Evolutionary conservation across 2,797 vertebrate genomes (phyloP).

Genomic region (Sebastes reedi): DNA sequence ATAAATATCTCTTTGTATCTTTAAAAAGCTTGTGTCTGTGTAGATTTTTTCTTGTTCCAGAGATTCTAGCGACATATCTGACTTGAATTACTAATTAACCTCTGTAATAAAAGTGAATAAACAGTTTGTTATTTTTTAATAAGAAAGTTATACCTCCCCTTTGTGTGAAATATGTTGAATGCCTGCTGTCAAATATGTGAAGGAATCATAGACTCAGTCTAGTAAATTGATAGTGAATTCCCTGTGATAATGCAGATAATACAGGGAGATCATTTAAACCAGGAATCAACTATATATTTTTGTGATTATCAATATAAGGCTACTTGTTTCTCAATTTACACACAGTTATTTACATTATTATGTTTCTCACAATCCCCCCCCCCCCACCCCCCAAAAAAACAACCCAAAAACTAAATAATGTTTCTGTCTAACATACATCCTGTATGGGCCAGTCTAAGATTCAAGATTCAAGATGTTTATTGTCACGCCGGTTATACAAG

Average conservation of each 20-base stretch:
- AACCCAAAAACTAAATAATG: not conserved
- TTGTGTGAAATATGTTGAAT: not conserved
- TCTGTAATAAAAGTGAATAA: not conserved
- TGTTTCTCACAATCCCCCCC: not conserved
- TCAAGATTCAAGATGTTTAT: too few species aligned
- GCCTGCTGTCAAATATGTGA: not conserved
- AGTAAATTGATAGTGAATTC: too few species aligned
- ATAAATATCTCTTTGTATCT: not conserved
- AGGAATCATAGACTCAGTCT: not conserved
- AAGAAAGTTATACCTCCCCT: not conserved
- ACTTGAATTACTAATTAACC: not conserved
- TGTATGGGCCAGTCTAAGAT: too few species aligned
- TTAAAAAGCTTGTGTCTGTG: not conserved
- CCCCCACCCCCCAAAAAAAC: not conserved
- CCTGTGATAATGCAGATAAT: too few species aligned
- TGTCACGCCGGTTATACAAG: too few species aligned
- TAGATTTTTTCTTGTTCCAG: not conserved
- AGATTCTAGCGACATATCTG: not conserved
- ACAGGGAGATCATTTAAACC: too few species aligned
- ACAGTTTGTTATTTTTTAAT: too few species aligned
- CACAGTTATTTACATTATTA: too few species aligned
- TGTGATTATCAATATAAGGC: too few species aligned
- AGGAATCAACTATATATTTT: too few species aligned
- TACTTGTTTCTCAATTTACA: too few species aligned
- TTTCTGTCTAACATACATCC: too few species aligned